Base-by-base conservation (phyloP, 1,140 invertebrate genomes). In the Bombus terrestris region DNA sequence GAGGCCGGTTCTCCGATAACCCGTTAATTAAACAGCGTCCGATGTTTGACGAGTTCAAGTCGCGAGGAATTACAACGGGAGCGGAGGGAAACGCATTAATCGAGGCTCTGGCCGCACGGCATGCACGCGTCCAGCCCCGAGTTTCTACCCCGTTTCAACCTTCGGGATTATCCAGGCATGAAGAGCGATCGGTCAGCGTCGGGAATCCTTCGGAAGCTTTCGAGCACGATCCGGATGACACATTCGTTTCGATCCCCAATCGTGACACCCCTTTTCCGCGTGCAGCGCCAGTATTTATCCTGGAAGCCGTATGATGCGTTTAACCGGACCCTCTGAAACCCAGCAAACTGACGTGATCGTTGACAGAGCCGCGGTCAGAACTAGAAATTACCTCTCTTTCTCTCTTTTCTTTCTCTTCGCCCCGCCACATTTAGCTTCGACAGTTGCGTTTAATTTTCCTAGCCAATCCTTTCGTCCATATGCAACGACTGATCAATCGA, bases 161-260 rank as follows among this genome's bases (percentile, higher is more conserved):
- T 32, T 78, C 69, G 62, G 88, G 90, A 88, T 91, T 89, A 90
- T 86, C 72, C 90, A 69, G 83, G 88, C 90, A 78, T 83, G 85
- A 91, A 91, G 90, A 91, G 87, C 90, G 90, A 91, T 91, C 90
- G 88, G 90, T 91, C 90, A 91, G 88, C 89, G 91, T 91, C 80
- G 85, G 64, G 78, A 82, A 91, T 91, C 86, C 90, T 88, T 81
- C 88, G 77, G 68, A 62, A 83, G 82, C 83, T 86, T 86, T 86
- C 84, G 72, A 86, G 79, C 83, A 79, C 80, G 86, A 89, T 89
- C 79, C 82, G 80, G 76, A 91, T 91, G 90, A 91, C 90, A 91
- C 90, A 91, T 89, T 89, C 87, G 86, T 84, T 88, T 83, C 88
- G 83, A 88, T 88, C 90, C 90, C 90, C 86, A 89, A 89, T 91